Evolutionary conservation across 2,797 vertebrate genomes (phyloP).

Genomic region (Falco columbarius): DNA sequence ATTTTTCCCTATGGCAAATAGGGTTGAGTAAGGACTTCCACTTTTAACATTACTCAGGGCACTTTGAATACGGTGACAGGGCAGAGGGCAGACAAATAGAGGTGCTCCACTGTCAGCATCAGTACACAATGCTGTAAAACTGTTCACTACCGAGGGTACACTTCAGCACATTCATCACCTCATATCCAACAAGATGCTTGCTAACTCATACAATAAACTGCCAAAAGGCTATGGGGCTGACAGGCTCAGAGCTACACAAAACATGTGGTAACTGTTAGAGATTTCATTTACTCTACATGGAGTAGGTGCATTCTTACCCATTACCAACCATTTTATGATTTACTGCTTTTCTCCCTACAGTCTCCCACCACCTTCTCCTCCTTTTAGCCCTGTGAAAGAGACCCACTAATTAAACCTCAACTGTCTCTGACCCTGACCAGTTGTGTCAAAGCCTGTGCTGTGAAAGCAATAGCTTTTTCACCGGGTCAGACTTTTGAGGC

Average conservation of each 20-base stretch:
- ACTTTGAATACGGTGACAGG: not conserved
- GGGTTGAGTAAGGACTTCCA: not conserved
- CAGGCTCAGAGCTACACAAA: not conserved
- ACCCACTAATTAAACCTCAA: not conserved
- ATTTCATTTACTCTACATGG: not conserved
- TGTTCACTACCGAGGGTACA: not conserved
- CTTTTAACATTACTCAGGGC: not conserved
- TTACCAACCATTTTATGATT: not conserved
- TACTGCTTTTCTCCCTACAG: not conserved
- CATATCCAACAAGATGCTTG: not conserved
- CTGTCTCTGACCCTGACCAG: not conserved
- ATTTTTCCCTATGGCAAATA: not conserved
- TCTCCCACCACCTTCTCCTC: not conserved
- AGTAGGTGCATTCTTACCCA: not conserved
- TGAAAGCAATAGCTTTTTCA: not conserved
- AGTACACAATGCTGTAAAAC: not conserved
- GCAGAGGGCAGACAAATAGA: not conserved
- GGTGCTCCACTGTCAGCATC: not conserved
- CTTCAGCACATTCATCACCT: not conserved
- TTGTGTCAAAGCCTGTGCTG: not conserved
- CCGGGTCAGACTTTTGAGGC: not conserved
- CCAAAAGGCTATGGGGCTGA: not conserved
- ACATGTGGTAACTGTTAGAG: not conserved
- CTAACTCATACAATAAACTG: not conserved
- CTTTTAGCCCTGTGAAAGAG: not conserved